Percentiles rank a stretch among this genome's conserved stretches.
Conservation (phyloP, 1,140 invertebrate genomes). For the Potamilus streckersoni region DNA sequence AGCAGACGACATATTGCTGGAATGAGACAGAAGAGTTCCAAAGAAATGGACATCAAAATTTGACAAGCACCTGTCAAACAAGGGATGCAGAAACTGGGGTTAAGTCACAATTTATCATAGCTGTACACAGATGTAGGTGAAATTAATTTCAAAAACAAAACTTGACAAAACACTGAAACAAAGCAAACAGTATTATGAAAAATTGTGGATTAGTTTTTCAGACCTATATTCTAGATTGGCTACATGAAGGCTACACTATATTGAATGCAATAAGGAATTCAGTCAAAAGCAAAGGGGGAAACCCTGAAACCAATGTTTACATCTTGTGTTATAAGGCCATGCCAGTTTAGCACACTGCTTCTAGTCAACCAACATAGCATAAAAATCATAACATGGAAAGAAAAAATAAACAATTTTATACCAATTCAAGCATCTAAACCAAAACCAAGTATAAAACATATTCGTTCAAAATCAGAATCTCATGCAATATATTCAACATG, state of each 20-base stretch:
- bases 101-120: too few relatives aligned
- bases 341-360: slow-evolving; percentile 39
- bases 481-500: slow-evolving; percentile 39
- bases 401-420: slow-evolving; percentile 38
- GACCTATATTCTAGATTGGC: slow-evolving; percentile 33
- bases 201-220: slow-evolving; percentile 27
- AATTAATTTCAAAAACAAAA: background rate
- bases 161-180: slow-evolving; percentile 10
- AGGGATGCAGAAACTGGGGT: background rate
- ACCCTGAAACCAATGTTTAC: slow-evolving; percentile 31
- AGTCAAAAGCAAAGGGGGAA: slow-evolving; percentile 35
- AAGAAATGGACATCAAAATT: slow-evolving; percentile 15
- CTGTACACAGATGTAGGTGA: too few relatives aligned
- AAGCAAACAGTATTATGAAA: slow-evolving; percentile 2
- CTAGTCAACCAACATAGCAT: slow-evolving; percentile 38
- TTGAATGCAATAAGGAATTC: slow-evolving; percentile 27
- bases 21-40: background rate
- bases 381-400: slow-evolving; percentile 39
- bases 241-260: slow-evolving; percentile 30
- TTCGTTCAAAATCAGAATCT: slow-evolving; percentile 34
- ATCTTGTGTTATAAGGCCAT: slow-evolving; percentile 37
- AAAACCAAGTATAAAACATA: slow-evolving; percentile 40
- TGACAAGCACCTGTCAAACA: slow-evolving; percentile 27
- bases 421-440: slow-evolving; percentile 40
- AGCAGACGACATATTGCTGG: slow-evolving; percentile 13